phyloP scores from a whole-genome alignment of 1,140 invertebrate genomes.

The Rhagoletis pomonella region DNA sequence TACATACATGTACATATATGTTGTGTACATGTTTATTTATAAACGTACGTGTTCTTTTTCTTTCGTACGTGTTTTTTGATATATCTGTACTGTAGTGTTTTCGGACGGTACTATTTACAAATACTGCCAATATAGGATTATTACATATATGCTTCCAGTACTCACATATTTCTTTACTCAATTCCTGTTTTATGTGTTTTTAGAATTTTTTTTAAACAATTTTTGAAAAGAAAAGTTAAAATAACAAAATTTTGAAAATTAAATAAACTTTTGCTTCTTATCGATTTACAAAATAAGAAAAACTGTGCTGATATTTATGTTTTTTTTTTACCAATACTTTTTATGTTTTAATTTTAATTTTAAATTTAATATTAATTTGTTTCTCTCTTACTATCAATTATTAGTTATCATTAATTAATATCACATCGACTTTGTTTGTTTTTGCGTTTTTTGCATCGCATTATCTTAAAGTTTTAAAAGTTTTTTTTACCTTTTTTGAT shows the following conservation, averaged over 20 bases:
- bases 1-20: too few species aligned
- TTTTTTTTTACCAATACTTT: neutral
- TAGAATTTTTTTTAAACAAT: too few species aligned
- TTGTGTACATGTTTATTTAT: too few species aligned
- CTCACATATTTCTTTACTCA: too few species aligned
- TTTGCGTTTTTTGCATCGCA: constrained; percentile 59
- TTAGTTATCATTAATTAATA: constrained; percentile 65
- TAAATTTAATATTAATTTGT: constrained; percentile 46
- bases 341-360: constrained; percentile 30
- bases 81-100: too few species aligned
- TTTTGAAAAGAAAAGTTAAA: neutral
- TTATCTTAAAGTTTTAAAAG: constrained; percentile 46
- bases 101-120: too few species aligned
- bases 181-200: too few species aligned
- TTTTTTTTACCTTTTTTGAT: constrained; percentile 42
- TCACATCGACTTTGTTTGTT: constrained; percentile 74
- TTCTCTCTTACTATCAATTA: constrained; percentile 48
- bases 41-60: too few species aligned
- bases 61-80: too few species aligned
- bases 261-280: neutral
- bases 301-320: constrained; percentile 25
- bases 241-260: neutral
- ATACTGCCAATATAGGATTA: too few species aligned
- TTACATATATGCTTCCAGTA: too few species aligned
- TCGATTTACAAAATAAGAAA: neutral